Conservation (phyloP, 2,113 vertebrate species). For the Halcyon malimbica region DNA sequence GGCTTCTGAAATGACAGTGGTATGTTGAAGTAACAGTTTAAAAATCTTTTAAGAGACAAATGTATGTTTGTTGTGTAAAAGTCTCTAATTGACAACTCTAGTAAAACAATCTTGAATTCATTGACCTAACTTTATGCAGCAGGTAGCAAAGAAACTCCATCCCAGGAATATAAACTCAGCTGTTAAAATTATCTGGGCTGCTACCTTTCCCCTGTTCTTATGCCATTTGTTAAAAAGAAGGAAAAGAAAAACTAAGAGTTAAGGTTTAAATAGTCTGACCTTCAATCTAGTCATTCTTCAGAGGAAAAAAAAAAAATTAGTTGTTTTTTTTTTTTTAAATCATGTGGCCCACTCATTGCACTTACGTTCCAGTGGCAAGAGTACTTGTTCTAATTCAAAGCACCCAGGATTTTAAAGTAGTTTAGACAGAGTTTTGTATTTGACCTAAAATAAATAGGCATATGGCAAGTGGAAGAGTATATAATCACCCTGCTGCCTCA, state of each 20-base stretch:
- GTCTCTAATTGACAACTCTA: neutral
- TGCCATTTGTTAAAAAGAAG: neutral
- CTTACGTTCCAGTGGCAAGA: neutral
- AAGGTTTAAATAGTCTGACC: neutral
- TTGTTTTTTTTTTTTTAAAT: neutral
- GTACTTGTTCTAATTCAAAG: neutral
- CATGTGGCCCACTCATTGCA: neutral
- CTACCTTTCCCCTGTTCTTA: neutral
- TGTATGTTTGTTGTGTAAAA: neutral
- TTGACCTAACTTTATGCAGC: neutral
- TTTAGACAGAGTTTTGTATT: constrained; percentile 16
- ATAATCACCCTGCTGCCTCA: constrained; percentile 4
- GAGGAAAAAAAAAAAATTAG: neutral
- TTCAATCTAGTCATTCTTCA: neutral
- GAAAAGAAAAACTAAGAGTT: neutral
- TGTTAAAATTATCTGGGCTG: neutral
- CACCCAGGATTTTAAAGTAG: constrained; percentile 10
- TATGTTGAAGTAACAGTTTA: neutral
- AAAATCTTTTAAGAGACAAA: neutral
- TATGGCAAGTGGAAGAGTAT: constrained; percentile 10
- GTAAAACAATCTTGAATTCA: neutral
- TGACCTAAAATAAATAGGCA: constrained; percentile 30
- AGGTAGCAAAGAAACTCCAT: neutral
- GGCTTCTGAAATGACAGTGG: neutral
- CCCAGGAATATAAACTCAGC: neutral